These are phyloP conservation scores for Boulengeromyrus knoepffleri DNA, from an alignment of 2,113 vertebrate genomes.

Conservation along the genomic window DNA sequence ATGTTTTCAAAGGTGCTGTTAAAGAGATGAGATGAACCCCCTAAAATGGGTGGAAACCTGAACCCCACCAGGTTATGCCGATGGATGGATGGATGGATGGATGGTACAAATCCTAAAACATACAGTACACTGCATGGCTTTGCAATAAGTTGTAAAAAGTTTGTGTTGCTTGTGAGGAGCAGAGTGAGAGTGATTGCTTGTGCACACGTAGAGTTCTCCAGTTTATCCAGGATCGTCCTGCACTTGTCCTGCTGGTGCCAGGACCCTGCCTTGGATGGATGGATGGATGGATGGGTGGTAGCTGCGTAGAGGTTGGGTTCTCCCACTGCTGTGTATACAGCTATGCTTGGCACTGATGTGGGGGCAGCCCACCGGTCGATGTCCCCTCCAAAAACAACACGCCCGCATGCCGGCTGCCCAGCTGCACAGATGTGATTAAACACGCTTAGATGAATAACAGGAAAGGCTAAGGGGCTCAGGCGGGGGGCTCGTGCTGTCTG, in stretches of 20 bases:
- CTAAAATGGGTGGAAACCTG: too few species aligned
- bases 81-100: neutral
- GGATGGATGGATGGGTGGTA: neutral
- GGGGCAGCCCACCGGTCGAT: neutral
- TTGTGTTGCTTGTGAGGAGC: neutral
- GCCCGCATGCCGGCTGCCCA: neutral
- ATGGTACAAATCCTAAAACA: neutral
- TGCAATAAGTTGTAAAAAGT: neutral
- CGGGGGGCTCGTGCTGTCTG: neutral
- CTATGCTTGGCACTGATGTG: neutral
- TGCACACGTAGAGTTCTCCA: neutral
- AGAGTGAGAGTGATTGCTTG: neutral
- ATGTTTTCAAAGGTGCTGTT: neutral
- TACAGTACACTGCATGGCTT: neutral
- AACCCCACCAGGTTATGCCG: too few species aligned
- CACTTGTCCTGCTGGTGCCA: neutral
- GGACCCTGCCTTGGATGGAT: neutral
- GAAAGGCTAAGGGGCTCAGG: neutral
- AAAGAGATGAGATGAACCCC: too few species aligned
- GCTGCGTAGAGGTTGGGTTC: neutral
- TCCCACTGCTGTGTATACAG: neutral
- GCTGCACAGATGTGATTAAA: neutral
- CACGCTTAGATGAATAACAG: constrained; percentile 12
- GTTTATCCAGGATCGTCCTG: neutral
- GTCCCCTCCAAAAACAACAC: constrained; percentile 13